Percentiles rank a stretch among this genome's conserved stretches.
Conservation (phyloP, 2,797 vertebrate genomes). For the Tragelaphus oryx region DNA sequence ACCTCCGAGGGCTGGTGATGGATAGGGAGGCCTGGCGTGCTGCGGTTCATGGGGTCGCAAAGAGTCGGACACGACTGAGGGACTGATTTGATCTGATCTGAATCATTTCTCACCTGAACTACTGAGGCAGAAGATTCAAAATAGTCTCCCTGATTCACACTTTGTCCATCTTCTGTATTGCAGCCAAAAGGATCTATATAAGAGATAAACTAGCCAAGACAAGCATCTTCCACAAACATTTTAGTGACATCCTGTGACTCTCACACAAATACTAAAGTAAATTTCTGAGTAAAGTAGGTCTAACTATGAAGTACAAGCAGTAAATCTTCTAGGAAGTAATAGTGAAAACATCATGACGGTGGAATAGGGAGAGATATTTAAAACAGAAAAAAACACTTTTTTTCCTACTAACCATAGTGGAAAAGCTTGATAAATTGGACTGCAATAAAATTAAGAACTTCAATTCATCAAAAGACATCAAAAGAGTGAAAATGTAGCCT, state of each 20-base stretch:
- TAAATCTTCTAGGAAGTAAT: not conserved
- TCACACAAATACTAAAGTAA: not conserved
- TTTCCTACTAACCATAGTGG: not conserved
- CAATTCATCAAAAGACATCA: not conserved
- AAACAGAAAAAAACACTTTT: not conserved
- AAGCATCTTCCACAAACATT: not conserved
- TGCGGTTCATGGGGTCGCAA: too few relatives aligned
- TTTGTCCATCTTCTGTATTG: not conserved
- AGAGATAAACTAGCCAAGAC: not conserved
- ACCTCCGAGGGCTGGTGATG: too few relatives aligned
- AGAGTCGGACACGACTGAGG: too few relatives aligned
- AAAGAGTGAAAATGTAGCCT: not conserved
- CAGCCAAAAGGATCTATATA: not conserved
- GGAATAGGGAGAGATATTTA: not conserved
- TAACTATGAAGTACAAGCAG: not conserved
- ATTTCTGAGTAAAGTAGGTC: not conserved
- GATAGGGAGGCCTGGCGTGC: too few relatives aligned
- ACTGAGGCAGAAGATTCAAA: not conserved
- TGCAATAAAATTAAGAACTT: slow-evolving; percentile 22
- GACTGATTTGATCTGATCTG: too few relatives aligned
- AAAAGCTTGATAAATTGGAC: not conserved
- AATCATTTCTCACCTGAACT: not conserved
- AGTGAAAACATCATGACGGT: not conserved
- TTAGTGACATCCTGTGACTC: not conserved
- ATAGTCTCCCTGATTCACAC: not conserved